Evolutionary conservation across 2,888 invertebrate genomes (phyloP), one percentile per base, ranked within the genome.

Genomic region (Syrista parreyssii): DNA sequence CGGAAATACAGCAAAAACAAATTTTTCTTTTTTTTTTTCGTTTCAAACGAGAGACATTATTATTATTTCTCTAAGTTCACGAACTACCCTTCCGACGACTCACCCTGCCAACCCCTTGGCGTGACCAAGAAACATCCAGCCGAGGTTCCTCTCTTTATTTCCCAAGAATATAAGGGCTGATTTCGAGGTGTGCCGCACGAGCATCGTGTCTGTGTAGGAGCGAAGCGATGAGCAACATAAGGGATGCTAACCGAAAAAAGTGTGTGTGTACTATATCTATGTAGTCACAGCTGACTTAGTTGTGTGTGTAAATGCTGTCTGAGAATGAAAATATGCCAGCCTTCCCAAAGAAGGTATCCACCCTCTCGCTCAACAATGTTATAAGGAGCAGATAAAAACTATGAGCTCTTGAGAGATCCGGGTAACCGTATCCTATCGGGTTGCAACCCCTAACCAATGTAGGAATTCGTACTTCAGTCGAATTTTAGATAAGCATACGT

Each of bases 251-350:
- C 2, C 23, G 23, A 9, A 55, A 36, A 15, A 9, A 23, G 55
- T 55, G 23, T 55, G 55, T 2, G 55, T 55, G 23, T 2, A 23
- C 23, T 55, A 9, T 55, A 55, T 23, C 23, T 9, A 9, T 9
- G 23, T 55, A 9, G 1, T 15, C 9, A 55, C 23, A 23, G 55
- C 23, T 23, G 12, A 71, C 32, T 31, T 6, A 31, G 12, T 4
- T n/a, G 71, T 33, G 71, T 23, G 31, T 15, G 71, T 71, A 71
- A 71, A 71, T 71, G 32, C 71, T 33, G 32, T 71, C 73, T 81
- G 78, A n/a, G 79, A 81, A 80, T 79, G 82, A 82, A 84, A 79
- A 83, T 82, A 83, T 82, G 79, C 76, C 77, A 33, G 77, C 77
- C 77, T 74, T 74, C 75, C 33, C 55, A 35, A 33, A 36, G 75